phyloP scores from a whole-genome alignment of 2,797 vertebrate species.

The Periophthalmus magnuspinnatus region DNA sequence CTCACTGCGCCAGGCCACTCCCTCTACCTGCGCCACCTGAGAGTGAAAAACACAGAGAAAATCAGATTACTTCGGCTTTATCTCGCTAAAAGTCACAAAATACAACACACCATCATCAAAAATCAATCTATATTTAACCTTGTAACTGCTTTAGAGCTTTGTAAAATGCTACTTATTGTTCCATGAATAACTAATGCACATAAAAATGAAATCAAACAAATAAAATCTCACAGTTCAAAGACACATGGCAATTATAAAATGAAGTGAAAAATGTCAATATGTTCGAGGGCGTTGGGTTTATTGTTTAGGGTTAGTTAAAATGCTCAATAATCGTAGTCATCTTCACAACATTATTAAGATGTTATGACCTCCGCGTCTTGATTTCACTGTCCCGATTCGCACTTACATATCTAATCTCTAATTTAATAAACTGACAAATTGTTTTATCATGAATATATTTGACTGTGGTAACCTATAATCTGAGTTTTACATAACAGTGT shows the following conservation, averaged over 20 bases:
- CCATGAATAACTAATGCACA: neutral
- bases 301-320: no score
- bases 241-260: neutral
- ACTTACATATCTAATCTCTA: neutral
- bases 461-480: neutral
- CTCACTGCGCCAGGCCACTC: constrained; percentile 64
- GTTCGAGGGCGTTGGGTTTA: no score
- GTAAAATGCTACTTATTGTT: no score
- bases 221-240: neutral
- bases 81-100: neutral
- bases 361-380: no score
- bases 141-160: neutral
- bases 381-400: neutral
- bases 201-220: neutral
- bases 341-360: no score
- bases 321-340: no score
- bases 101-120: neutral
- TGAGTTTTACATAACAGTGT: neutral
- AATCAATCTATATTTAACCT: neutral
- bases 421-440: neutral
- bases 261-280: neutral
- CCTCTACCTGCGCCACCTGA: constrained; percentile 68
- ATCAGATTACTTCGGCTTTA: neutral
- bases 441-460: neutral
- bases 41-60: constrained; percentile 9